Evolutionary conservation across 2,797 vertebrate genomes (phyloP).

Genomic region (Ctenosaura bakeri): DNA sequence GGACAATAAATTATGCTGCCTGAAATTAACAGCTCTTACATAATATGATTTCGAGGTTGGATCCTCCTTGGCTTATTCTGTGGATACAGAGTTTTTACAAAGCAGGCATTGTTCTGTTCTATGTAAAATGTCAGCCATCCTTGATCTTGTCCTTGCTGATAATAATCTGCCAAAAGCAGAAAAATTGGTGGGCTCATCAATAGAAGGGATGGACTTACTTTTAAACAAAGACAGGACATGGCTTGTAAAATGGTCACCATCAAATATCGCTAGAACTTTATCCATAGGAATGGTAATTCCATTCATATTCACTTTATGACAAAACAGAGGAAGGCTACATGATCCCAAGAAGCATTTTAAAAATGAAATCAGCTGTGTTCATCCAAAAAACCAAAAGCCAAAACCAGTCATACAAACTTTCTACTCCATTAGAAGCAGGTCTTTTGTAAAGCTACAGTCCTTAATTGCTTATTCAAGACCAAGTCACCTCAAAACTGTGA

Average conservation of each 20-base stretch:
- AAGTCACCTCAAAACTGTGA: too few relatives aligned
- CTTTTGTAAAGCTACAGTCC: too few relatives aligned
- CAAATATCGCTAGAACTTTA: neutral
- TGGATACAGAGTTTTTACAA: constrained; percentile 1
- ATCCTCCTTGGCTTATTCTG: neutral
- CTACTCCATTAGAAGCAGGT: too few relatives aligned
- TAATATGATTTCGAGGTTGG: constrained; percentile 2
- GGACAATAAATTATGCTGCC: neutral
- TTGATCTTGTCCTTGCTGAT: too few relatives aligned
- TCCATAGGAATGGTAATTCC: neutral
- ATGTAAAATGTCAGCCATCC: too few relatives aligned
- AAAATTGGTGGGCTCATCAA: neutral
- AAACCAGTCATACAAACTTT: too few relatives aligned
- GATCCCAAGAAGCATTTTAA: too few relatives aligned
- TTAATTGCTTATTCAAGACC: too few relatives aligned
- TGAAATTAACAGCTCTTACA: neutral
- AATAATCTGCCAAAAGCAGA: neutral
- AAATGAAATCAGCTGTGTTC: too few relatives aligned
- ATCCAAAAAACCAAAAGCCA: fast-evolving
- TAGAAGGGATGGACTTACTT: neutral
- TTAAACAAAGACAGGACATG: neutral
- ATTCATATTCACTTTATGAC: neutral
- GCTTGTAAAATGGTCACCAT: neutral
- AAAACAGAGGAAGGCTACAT: neutral
- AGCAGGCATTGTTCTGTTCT: neutral